Conservation (phyloP, 2,113 vertebrate species). For the Marcusenius ussheri region DNA sequence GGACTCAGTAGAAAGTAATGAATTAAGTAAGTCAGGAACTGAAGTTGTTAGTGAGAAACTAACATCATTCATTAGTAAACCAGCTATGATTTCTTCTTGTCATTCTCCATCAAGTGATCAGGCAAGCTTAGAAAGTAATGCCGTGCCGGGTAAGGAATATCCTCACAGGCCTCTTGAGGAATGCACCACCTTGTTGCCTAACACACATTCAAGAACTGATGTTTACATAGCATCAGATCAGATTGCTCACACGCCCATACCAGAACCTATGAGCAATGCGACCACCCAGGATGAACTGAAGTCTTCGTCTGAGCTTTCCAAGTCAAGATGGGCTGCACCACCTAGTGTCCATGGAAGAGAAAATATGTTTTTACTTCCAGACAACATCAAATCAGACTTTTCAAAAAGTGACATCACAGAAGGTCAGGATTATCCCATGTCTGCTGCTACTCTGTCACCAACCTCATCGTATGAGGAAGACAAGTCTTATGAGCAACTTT, state of each 20-base stretch:
- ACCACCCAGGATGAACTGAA: slow-evolving; percentile 76
- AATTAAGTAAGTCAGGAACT: slow-evolving; percentile 50
- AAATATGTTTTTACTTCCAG: slow-evolving; percentile 58
- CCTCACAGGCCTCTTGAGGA: slow-evolving; percentile 76
- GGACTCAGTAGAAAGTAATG: slow-evolving; percentile 37
- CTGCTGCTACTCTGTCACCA: slow-evolving; percentile 85
- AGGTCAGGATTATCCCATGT: slow-evolving; percentile 77
- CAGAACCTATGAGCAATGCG: slow-evolving; percentile 81
- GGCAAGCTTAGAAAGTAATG: slow-evolving; percentile 68
- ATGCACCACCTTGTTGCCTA: slow-evolving; percentile 71
- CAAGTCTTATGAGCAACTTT: slow-evolving; percentile 61
- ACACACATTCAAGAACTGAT: slow-evolving; percentile 81
- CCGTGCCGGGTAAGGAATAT: slow-evolving; percentile 80
- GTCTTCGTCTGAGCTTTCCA: slow-evolving; percentile 72
- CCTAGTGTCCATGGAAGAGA: slow-evolving; percentile 62
- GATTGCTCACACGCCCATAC: slow-evolving; percentile 87
- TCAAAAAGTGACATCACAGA: slow-evolving; percentile 83
- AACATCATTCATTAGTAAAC: slow-evolving; percentile 48
- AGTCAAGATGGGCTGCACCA: slow-evolving; percentile 58
- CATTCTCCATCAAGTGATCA: slow-evolving; percentile 67
- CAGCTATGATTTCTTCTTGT: slow-evolving; percentile 62
- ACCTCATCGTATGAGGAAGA: slow-evolving; percentile 84
- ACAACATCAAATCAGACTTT: slow-evolving; percentile 59
- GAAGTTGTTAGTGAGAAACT: slow-evolving; percentile 48
- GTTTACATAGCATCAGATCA: slow-evolving; percentile 84